Base-by-base conservation (phyloP, 2,113 vertebrate genomes). In the Lycocorax pyrrhopterus region DNA sequence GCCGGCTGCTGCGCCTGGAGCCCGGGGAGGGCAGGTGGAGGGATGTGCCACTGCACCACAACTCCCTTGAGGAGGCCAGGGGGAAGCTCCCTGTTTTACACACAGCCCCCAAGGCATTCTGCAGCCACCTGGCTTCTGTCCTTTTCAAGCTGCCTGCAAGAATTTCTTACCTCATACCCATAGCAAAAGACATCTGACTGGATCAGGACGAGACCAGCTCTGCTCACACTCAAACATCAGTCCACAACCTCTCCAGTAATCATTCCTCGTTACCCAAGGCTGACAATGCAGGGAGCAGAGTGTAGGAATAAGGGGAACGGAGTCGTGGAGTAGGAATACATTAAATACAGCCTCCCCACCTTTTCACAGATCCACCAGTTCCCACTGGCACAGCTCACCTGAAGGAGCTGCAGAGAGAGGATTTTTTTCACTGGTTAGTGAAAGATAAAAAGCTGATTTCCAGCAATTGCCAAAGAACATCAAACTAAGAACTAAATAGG, bases 371-470 rank as follows among this genome's bases (percentile, higher is more conserved):
- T n/a, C 49, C 47, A 16, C 8, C 26, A 26, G 49, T 33, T 75
- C 32, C 71, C 63, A 73, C 30, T 47, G 51, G 58, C 78, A 55
- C 69, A 66, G 58, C 16, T 76, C 81, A 94, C 89, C 87, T 89
- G 71, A 85, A 91, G 79, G 17, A 92, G 51, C 55, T 88, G 55
- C 23, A 75, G 47, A 53, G 46, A 89, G 47, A 55, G 29, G 7
- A 32, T 35, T 67, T 86, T 84, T 79, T 90, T 30, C 47, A 59
- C 72, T 56, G 51, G 75, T 63, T 39, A 68, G 39, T 29, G 62
- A 62, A 78, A 96, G 92, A 96, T 58, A 89, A 96, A 94, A 93
- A 81, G 85, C 80, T 66, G 88, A 72, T 90, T 90, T 64, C 76
- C 73, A 87, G 69, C 66, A 94, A 68, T 62, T 89, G 90, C 86